Evolutionary conservation across 2,888 invertebrate genomes (phyloP), one percentile per base, ranked within the genome.

Genomic region (Epirrhoe alternata): DNA sequence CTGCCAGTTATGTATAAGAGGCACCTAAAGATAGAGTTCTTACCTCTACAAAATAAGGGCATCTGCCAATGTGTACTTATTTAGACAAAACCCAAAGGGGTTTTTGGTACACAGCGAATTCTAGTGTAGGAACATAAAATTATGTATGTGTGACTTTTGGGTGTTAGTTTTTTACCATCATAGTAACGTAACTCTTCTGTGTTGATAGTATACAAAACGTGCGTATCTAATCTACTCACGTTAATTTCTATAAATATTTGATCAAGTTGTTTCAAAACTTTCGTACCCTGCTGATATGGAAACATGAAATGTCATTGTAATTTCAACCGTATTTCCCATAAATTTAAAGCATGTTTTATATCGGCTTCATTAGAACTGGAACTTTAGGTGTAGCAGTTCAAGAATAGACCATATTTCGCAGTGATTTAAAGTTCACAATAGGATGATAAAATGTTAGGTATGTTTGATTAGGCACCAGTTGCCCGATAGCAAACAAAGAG

Each of bases 401-500:
- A 67, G 61, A 30, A 31, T 42, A 57, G 16, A 53, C 60, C 51
- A 6, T 68, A 64, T 24, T 30, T 5, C 10, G 1, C 47, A 12
- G 33, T 7, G 52, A 35, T 42, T 12, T 64, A 61, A 57, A 53
- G 67, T 57, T 42, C 33, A 14, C 30, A 16, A 30, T 61, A 8
- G 38, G 38, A 16, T 17, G 33, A n/a, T 12, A 2, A 30, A 51
- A 33, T 16, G 35, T 24, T 38, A 42, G 12, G 38, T 10, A 16
- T 77, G 56, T 74, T 74, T 74, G 69, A 69, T 66, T 68, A 70
- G 63, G 61, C 60, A 59, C 63, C 56, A 60, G 68, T 56, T 72
- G 76, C 77, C 85, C 85, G 85, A 82, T 84, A 83, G 70, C 78
- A 82, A 85, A 83, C 76, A 82, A 77, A 76, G 74, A 78, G 77